Conservation (phyloP, 1,140 invertebrate species). For the Saccostrea echinata region DNA sequence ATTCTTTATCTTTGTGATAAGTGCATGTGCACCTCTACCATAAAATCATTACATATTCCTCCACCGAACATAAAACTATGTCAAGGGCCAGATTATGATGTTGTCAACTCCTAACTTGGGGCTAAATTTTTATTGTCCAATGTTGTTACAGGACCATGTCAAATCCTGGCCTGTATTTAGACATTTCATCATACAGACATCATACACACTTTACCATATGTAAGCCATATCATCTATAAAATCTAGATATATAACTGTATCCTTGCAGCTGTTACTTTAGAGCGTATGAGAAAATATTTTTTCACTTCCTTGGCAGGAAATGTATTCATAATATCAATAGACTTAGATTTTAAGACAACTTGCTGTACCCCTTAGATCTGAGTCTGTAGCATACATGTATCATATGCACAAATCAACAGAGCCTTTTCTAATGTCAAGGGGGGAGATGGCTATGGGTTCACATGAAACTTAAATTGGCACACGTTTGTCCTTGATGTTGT, state of each 20-base stretch:
- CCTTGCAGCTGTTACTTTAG: slow-evolving; percentile 14
- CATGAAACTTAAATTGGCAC: too few species aligned
- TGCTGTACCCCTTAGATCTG: too few species aligned
- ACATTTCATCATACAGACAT: background rate
- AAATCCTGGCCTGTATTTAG: background rate
- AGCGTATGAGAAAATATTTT: background rate
- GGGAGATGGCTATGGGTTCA: too few species aligned
- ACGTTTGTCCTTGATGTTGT: too few species aligned
- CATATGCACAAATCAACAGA: too few species aligned
- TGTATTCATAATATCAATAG: background rate
- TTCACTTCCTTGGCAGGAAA: too few species aligned
- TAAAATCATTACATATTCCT: background rate
- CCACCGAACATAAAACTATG: background rate
- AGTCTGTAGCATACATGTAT: too few species aligned
- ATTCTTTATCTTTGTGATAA: background rate
- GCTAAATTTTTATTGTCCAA: slow-evolving; percentile 14
- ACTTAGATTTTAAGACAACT: background rate
- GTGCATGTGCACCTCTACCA: background rate
- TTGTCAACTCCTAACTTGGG: background rate
- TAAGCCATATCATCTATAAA: background rate
- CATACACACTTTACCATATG: background rate
- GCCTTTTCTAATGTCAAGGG: too few species aligned
- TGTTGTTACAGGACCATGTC: background rate
- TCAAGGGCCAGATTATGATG: background rate
- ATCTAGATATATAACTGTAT: background rate